These are phyloP conservation scores for Etheostoma cragini DNA, from an alignment of 2,113 vertebrate species.

Conservation along the genomic window DNA sequence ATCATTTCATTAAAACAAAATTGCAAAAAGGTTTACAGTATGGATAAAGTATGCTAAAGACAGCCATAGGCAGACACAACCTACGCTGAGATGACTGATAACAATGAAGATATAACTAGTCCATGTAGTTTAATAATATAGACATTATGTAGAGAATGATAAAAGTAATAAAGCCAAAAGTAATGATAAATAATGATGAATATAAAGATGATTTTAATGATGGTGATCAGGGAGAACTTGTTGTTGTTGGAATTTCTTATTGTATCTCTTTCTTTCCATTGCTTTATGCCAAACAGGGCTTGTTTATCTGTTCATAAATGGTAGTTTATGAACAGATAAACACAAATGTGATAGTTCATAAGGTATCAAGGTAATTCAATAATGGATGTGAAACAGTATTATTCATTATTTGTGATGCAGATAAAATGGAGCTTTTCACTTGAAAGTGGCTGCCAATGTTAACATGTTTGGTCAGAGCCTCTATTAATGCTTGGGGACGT, in stretches of 20 bases:
- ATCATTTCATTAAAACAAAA: background rate
- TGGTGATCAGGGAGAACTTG: background rate
- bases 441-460: constrained; percentile 20
- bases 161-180: background rate
- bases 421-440: background rate
- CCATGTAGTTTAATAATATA: background rate
- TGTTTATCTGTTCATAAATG: background rate
- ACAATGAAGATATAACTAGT: background rate
- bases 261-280: background rate
- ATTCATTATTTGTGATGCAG: background rate
- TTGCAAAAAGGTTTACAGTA: no score
- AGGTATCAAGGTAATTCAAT: background rate
- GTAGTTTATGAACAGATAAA: no score
- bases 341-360: no score
- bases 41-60: background rate
- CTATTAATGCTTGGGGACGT: constrained; percentile 6
- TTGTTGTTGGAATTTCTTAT: no score
- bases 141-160: background rate
- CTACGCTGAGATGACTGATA: background rate
- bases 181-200: background rate
- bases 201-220: background rate
- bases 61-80: background rate
- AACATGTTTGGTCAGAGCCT: constrained; percentile 19
- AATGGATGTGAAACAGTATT: background rate
- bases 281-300: background rate